Conservation (phyloP, 2,113 vertebrate genomes). For the Apteryx owenii region DNA sequence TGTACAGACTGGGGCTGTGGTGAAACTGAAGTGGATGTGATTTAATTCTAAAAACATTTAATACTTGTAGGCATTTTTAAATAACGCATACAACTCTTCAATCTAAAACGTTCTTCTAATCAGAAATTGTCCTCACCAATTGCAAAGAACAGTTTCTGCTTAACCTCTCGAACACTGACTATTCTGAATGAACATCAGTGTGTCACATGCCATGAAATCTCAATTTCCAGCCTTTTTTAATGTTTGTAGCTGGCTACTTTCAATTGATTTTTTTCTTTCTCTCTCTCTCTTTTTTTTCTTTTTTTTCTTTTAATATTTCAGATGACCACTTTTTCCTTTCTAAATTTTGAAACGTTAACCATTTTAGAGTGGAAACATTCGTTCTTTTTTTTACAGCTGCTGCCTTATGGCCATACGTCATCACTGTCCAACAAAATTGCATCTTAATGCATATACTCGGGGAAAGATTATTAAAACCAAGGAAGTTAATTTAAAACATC, state of each 20-base stretch:
- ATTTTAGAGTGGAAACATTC: neutral
- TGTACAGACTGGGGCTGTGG: neutral
- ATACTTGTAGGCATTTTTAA: neutral
- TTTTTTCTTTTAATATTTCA: neutral
- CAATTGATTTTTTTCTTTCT: neutral
- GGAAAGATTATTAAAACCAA: neutral
- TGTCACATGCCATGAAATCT: neutral
- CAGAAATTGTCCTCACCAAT: neutral
- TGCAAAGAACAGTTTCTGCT: neutral
- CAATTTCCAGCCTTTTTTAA: conserved; percentile 3
- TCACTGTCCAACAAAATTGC: neutral
- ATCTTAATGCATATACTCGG: neutral
- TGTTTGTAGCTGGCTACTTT: neutral
- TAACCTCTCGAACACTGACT: neutral
- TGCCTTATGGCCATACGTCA: neutral
- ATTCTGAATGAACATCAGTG: neutral
- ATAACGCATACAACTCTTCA: neutral
- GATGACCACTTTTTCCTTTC: neutral
- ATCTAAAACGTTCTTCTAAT: neutral
- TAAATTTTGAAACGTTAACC: neutral
- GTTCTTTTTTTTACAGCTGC: neutral
- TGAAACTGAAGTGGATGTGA: neutral
- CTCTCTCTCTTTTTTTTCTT: neutral
- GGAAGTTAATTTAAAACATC: conserved; percentile 19
- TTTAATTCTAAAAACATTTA: neutral